Evolutionary conservation across 2,888 invertebrate genomes (phyloP).

Genomic region (Gymnoscelis rufifasciata): DNA sequence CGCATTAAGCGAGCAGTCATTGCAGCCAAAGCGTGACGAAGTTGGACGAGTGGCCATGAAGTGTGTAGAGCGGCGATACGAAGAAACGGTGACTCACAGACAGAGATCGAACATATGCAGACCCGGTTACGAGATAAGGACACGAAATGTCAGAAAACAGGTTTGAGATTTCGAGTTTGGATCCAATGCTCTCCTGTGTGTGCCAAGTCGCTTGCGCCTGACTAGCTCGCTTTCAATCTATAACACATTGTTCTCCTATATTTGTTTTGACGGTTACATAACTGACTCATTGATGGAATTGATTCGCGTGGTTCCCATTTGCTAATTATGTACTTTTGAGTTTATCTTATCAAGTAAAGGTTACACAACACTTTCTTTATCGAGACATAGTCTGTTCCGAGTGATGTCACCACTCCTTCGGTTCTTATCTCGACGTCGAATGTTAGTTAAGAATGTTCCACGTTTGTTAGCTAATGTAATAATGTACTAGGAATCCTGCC

Average conservation of each 20-base stretch:
- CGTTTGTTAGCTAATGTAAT: conserved; percentile 43
- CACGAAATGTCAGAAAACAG: conserved; percentile 61
- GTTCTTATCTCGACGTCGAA: conserved; percentile 70
- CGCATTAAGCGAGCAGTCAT: conserved; percentile 65
- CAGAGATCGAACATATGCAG: conserved; percentile 57
- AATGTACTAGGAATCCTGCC: conserved; percentile 34
- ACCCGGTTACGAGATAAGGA: conserved; percentile 53
- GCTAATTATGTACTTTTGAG: conserved; percentile 34
- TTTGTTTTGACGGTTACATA: conserved; percentile 29
- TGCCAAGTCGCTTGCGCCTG: conserved; percentile 64
- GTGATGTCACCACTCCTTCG: conserved; percentile 70
- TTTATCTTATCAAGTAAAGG: conserved; percentile 59
- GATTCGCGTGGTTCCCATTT: conserved; percentile 19
- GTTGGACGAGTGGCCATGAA: conserved; percentile 76
- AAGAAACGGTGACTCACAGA: conserved; percentile 75
- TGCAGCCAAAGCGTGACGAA: conserved; percentile 74
- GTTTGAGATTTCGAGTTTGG: conserved; percentile 77
- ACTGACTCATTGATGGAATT: conserved; percentile 17
- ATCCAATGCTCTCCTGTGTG: conserved; percentile 77
- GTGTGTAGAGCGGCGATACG: conserved; percentile 74
- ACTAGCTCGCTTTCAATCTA: conserved; percentile 55
- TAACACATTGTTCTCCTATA: conserved; percentile 47
- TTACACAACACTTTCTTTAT: conserved; percentile 71
- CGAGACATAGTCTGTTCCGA: conserved; percentile 53
- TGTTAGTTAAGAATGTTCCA: conserved; percentile 60